These are phyloP conservation scores for Clarias batrachus DNA, from an alignment of 2,113 vertebrate species.

Conservation along the genomic window DNA sequence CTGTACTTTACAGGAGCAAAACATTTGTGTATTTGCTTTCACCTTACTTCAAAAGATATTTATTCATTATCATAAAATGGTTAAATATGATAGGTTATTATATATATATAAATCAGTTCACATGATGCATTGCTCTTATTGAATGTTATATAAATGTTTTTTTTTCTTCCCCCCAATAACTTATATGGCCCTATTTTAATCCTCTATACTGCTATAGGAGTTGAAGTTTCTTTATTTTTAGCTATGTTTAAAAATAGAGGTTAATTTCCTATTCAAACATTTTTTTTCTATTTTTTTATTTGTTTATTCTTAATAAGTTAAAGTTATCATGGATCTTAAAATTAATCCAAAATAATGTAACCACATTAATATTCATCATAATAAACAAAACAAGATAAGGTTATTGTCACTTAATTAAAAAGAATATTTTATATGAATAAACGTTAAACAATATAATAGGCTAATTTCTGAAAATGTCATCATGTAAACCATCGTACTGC, in stretches of 20 bases:
- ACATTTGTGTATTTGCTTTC: not conserved
- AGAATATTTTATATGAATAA: not conserved
- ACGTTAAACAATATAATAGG: not conserved
- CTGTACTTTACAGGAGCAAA: not conserved
- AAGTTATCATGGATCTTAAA: not conserved
- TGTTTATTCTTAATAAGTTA: not conserved
- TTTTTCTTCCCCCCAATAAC: too few relatives aligned
- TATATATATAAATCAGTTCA: not conserved
- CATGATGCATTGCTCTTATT: not conserved
- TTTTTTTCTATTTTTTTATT: not conserved
- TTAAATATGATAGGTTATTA: not conserved
- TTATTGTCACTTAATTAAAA: not conserved
- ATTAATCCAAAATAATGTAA: not conserved
- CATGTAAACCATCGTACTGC: not conserved
- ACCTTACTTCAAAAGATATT: not conserved
- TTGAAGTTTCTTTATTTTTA: not conserved
- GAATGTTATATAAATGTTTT: not conserved
- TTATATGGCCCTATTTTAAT: not conserved
- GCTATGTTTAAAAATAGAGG: not conserved
- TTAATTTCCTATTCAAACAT: not conserved
- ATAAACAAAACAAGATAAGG: not conserved
- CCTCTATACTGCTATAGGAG: not conserved
- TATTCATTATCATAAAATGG: not conserved
- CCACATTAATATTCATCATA: not conserved
- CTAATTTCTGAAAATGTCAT: not conserved